Evolutionary conservation across 2,113 vertebrate genomes (phyloP).

Genomic region (Syngnathus floridae): DNA sequence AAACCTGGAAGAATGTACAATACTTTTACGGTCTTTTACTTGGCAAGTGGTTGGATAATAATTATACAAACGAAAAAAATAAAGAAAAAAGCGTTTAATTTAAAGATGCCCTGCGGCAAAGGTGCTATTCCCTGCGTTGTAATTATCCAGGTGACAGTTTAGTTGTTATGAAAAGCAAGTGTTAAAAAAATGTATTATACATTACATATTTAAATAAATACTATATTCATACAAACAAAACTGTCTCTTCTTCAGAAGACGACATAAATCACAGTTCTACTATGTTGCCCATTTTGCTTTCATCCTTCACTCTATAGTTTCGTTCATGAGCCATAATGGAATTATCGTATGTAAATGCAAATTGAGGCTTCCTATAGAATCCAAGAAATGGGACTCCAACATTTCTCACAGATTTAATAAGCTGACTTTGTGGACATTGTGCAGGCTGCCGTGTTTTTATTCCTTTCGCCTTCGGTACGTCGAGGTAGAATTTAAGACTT

Average conservation of each 20-base stretch:
- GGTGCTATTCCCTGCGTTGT: not conserved
- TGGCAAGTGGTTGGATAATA: constrained; percentile 4
- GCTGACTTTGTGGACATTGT: not conserved
- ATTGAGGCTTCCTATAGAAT: not conserved
- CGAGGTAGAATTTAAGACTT: constrained; percentile 31
- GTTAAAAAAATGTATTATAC: constrained; percentile 3
- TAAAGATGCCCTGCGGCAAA: constrained; percentile 15
- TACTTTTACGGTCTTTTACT: not conserved
- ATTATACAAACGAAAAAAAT: not conserved
- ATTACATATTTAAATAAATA: no score
- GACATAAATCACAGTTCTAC: not conserved
- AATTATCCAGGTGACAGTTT: constrained; percentile 23
- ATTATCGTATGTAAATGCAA: not conserved
- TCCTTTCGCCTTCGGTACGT: constrained; percentile 21
- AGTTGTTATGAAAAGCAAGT: constrained; percentile 16
- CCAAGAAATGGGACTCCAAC: not conserved
- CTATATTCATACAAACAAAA: not conserved
- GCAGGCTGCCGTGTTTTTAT: not conserved
- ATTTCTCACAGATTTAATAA: not conserved
- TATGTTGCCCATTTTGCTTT: not conserved
- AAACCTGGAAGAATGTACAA: not conserved
- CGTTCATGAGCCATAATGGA: not conserved
- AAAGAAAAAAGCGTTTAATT: not conserved
- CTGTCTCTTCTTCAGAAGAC: not conserved
- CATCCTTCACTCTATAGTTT: no score